phyloP scores from a whole-genome alignment of 2,113 vertebrate species.

The Proterorhinus semilunaris region DNA sequence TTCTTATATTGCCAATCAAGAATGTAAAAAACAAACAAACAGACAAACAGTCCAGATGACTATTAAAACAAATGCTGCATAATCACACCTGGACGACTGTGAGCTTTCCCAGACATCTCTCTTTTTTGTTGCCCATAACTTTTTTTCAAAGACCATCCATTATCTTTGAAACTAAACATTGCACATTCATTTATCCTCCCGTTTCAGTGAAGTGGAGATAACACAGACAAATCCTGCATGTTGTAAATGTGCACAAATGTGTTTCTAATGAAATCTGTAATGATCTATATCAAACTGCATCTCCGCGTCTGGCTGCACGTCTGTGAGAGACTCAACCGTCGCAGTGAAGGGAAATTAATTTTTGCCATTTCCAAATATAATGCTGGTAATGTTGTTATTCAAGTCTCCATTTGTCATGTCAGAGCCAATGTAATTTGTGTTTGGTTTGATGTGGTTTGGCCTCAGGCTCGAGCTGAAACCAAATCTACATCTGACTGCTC shows the following conservation, averaged over 20 bases:
- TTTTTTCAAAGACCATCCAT: background rate
- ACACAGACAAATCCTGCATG: constrained; percentile 25
- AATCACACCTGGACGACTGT: background rate
- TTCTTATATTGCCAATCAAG: no score
- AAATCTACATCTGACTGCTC: constrained; percentile 52
- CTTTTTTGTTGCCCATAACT: background rate
- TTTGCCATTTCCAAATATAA: constrained; percentile 57
- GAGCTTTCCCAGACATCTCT: background rate
- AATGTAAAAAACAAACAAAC: no score
- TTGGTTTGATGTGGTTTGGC: constrained; percentile 59
- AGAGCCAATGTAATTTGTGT: constrained; percentile 63
- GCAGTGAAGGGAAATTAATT: constrained; percentile 49
- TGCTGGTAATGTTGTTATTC: constrained; percentile 60
- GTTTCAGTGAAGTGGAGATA: constrained; percentile 17
- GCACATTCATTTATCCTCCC: background rate
- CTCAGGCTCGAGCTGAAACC: constrained; percentile 64
- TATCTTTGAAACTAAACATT: background rate
- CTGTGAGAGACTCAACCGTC: constrained; percentile 47
- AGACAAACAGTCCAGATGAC: no score
- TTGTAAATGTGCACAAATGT: constrained; percentile 33
- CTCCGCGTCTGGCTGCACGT: constrained; percentile 20
- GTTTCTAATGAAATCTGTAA: constrained; percentile 49
- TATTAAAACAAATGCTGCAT: background rate
- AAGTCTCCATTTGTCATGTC: constrained; percentile 65
- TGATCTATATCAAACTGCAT: constrained; percentile 47